Conservation (phyloP, 2,113 vertebrate species). For the Speoplatyrhinus poulsoni region DNA sequence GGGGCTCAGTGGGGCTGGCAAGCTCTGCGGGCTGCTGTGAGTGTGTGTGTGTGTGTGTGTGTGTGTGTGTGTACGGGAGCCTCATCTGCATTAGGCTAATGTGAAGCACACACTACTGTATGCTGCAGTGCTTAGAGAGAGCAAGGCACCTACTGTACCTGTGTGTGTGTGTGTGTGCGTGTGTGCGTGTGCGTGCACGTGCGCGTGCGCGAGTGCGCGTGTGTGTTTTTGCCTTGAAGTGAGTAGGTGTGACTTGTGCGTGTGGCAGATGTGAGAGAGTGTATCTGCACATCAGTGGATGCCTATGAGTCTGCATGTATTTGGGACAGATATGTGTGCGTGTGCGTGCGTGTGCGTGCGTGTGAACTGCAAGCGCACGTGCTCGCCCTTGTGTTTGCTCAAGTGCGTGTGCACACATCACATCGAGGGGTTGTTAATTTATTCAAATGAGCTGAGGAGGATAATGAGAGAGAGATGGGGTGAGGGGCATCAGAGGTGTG, state of each 20-base stretch:
- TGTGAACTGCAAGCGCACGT: background rate
- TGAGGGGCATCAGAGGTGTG: conserved; percentile 51
- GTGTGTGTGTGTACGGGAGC: conserved; percentile 24
- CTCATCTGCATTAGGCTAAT: conserved; percentile 59
- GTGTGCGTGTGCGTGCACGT: too few species aligned
- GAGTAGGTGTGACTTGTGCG: conserved; percentile 47
- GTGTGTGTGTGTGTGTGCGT: conserved; percentile 11
- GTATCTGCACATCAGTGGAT: conserved; percentile 49
- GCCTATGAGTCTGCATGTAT: conserved; percentile 30
- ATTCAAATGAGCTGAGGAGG: conserved; percentile 78
- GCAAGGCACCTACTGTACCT: conserved; percentile 37
- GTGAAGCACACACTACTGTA: conserved; percentile 46
- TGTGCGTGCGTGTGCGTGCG: conserved; percentile 13
- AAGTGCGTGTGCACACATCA: conserved; percentile 42
- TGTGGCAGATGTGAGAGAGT: conserved; percentile 53
- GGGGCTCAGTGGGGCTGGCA: conserved; percentile 6
- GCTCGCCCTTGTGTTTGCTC: conserved; percentile 8
- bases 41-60: conserved; percentile 19
- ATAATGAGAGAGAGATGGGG: conserved; percentile 65
- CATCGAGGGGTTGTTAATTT: conserved; percentile 76
- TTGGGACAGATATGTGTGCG: conserved; percentile 33
- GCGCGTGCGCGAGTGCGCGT: background rate
- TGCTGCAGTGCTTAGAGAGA: conserved; percentile 54
- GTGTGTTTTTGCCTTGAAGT: conserved; percentile 44
- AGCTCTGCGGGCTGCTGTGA: background rate